Conservation (phyloP, 2,797 vertebrate species). For the Parambassis ranga region DNA sequence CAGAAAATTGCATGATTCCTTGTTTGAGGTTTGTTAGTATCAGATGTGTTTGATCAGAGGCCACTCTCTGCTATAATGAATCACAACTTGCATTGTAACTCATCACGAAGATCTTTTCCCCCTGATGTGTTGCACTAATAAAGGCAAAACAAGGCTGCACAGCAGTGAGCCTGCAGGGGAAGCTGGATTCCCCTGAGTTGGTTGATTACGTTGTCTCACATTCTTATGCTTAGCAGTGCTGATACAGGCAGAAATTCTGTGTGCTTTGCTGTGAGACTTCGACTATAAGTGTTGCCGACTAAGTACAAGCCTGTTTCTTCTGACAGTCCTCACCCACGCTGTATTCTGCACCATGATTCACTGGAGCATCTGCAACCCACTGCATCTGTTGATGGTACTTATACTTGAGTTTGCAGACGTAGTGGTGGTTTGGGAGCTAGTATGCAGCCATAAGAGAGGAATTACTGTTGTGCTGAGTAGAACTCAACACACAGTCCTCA, state of each 20-base stretch:
- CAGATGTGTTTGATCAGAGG: constrained; percentile 23
- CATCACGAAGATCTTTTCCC: constrained; percentile 2
- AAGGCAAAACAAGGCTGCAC: constrained; percentile 8
- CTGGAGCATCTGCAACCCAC: constrained; percentile 26
- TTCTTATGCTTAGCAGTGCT: constrained; percentile 33
- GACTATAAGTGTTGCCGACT: background rate
- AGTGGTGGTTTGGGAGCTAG: background rate
- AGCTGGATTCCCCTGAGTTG: constrained; percentile 32
- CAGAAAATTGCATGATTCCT: background rate
- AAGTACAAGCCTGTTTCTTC: constrained; percentile 15
- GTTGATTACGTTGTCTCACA: constrained; percentile 31
- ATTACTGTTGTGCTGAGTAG: too few relatives aligned
- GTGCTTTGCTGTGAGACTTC: constrained; percentile 9
- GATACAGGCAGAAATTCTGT: constrained; percentile 29
- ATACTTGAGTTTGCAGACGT: constrained; percentile 1
- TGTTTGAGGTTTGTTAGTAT: background rate
- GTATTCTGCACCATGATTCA: constrained; percentile 41
- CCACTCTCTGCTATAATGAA: constrained; percentile 22
- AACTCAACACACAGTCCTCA: too few relatives aligned
- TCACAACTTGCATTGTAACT: constrained; percentile 31
- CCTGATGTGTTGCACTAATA: constrained; percentile 35
- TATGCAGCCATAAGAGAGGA: background rate
- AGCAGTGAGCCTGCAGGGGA: constrained; percentile 32
- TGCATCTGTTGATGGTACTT: constrained; percentile 34
- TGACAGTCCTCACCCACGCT: constrained; percentile 42